Percentiles rank a stretch among this genome's conserved stretches.
Conservation (phyloP, 2,113 vertebrate genomes). For the Hippocampus abdominalis region DNA sequence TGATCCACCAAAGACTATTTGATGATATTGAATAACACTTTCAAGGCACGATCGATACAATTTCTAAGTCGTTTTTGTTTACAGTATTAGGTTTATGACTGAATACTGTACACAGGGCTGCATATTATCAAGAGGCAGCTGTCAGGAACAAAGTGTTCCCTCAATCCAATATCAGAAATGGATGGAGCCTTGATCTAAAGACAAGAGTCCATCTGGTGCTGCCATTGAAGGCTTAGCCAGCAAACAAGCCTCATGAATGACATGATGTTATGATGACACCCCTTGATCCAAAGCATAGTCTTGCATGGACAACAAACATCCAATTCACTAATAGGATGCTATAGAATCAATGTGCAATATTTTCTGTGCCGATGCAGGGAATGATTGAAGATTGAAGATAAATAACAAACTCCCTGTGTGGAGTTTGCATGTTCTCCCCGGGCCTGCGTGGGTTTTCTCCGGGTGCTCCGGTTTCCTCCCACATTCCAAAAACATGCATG, state of each 20-base stretch:
- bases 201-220: constrained; percentile 39
- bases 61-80: not conserved
- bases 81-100: not conserved
- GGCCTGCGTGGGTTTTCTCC: no score
- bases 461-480: no score
- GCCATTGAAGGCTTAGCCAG: constrained; percentile 23
- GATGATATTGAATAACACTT: not conserved
- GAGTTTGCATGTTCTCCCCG: no score
- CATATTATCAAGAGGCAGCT: not conserved
- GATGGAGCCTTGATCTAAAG: constrained; percentile 19
- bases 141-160: not conserved
- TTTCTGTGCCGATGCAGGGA: not conserved
- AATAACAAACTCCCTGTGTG: not conserved
- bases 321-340: not conserved
- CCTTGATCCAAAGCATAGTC: not conserved
- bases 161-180: constrained; percentile 1
- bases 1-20: not conserved
- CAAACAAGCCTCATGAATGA: not conserved
- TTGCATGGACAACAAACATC: not conserved
- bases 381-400: not conserved
- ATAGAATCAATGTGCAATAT: not conserved
- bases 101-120: not conserved
- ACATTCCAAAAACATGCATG: no score
- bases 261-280: not conserved
- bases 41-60: not conserved